phyloP scores from a whole-genome alignment of 2,888 invertebrate genomes.

The Melipona bicolor region DNA sequence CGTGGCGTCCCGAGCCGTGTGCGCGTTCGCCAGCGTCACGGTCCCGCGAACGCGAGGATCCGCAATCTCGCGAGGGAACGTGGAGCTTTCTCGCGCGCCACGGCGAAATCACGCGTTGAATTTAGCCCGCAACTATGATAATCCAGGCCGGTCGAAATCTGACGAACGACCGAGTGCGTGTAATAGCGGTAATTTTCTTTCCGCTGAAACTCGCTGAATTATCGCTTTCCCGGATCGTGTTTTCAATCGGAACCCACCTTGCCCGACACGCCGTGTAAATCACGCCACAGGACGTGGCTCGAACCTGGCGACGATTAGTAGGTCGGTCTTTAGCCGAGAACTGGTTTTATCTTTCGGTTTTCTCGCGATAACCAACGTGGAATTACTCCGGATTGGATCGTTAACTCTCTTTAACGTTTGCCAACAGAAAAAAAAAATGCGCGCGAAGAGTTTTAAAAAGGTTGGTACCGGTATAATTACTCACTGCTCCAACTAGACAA shows the following conservation, averaged over 20 bases:
- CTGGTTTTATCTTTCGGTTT: no score
- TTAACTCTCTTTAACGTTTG: no score
- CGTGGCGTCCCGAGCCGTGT: neutral
- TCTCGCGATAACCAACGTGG: no score
- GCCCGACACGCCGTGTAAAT: neutral
- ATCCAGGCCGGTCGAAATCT: constrained; percentile 12
- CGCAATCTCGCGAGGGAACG: neutral
- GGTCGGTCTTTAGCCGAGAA: no score
- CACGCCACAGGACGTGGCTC: neutral
- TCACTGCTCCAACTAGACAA: no score
- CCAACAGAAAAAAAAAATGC: no score
- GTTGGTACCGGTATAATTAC: no score
- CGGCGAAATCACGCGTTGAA: constrained; percentile 18
- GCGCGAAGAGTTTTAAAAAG: no score
- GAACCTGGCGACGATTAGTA: neutral
- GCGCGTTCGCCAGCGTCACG: no score
- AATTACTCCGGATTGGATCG: no score
- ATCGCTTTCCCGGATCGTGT: constrained; percentile 13
- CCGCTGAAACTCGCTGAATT: constrained; percentile 9
- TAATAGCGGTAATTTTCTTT: constrained; percentile 36
- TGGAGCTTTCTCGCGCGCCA: no score
- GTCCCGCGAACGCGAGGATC: neutral
- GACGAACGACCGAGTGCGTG: neutral
- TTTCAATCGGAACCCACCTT: constrained; percentile 26
- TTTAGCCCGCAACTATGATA: neutral